A percentile compares a stretch with the other conserved stretches of the same genome.
phyloP scores from a whole-genome alignment of 2,797 vertebrate species.

The Tapirus indicus region DNA sequence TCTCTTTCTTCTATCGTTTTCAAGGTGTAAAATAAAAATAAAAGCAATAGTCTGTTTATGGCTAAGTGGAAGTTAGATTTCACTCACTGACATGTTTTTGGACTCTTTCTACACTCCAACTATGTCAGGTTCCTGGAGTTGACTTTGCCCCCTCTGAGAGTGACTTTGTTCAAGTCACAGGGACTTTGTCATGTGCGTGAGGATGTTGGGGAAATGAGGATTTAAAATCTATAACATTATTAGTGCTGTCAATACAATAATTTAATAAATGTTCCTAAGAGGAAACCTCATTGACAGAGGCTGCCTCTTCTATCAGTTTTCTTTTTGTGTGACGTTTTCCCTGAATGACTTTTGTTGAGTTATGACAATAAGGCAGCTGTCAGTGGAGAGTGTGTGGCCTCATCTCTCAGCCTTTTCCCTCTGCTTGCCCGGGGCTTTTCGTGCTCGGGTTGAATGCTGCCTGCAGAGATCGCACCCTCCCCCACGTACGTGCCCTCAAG shows the following conservation, averaged over 20 bases:
- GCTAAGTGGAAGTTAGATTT: background rate
- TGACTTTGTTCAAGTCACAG: background rate
- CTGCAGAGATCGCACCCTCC: background rate
- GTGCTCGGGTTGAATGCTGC: background rate
- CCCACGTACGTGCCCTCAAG: background rate
- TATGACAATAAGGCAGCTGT: conserved; percentile 37
- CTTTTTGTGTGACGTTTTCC: conserved; percentile 34
- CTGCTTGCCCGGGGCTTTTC: background rate
- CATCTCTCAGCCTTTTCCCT: fast-evolving
- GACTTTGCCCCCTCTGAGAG: background rate
- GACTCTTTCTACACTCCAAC: background rate
- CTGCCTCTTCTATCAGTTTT: background rate
- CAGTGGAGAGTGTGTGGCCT: background rate
- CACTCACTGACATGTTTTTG: background rate
- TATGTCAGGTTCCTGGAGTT: background rate
- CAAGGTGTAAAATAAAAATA: background rate
- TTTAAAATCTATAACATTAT: background rate
- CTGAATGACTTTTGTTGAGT: background rate
- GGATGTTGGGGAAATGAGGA: background rate
- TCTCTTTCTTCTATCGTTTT: background rate
- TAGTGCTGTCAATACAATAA: background rate
- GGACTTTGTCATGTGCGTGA: background rate
- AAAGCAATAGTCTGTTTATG: background rate
- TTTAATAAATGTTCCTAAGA: background rate
- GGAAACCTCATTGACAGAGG: background rate